Conservation (phyloP, 2,888 invertebrate species). For the Eledona agricola region DNA sequence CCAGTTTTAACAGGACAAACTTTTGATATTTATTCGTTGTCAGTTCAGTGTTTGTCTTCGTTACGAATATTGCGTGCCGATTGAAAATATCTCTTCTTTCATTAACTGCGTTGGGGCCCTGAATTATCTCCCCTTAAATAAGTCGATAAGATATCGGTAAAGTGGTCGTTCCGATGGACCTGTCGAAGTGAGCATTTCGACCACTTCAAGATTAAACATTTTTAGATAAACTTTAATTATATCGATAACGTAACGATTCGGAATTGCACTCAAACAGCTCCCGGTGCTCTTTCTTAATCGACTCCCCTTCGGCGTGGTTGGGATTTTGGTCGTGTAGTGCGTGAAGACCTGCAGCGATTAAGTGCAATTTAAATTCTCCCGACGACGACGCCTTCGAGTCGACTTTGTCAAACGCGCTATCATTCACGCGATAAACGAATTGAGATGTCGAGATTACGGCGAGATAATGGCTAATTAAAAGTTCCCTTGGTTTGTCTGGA, state of each 20-base stretch:
- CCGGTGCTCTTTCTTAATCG: slow-evolving; percentile 28
- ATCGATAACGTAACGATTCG: slow-evolving; percentile 40
- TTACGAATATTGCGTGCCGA: slow-evolving; percentile 35
- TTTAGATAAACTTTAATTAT: slow-evolving; percentile 43
- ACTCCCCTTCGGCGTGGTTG: slow-evolving; percentile 21
- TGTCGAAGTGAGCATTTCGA: slow-evolving; percentile 31
- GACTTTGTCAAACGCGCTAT: slow-evolving; percentile 30
- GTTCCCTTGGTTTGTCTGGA: slow-evolving; percentile 7
- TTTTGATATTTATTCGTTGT: too few species aligned
- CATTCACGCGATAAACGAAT: slow-evolving; percentile 29
- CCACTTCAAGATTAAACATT: slow-evolving; percentile 39
- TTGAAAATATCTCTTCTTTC: slow-evolving; percentile 28
- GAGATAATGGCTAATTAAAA: slow-evolving; percentile 25
- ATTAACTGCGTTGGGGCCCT: slow-evolving; percentile 30
- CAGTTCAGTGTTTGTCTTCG: too few species aligned
- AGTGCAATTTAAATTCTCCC: slow-evolving; percentile 38
- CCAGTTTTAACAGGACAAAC: too few species aligned
- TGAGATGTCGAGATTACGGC: slow-evolving; percentile 25
- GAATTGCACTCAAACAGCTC: slow-evolving; percentile 40
- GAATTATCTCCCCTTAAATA: slow-evolving; percentile 33
- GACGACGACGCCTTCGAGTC: slow-evolving; percentile 32
- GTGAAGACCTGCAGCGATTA: slow-evolving; percentile 32
- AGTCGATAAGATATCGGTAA: slow-evolving; percentile 35
- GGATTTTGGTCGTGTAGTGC: slow-evolving; percentile 27
- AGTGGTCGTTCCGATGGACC: slow-evolving; percentile 20